phyloP scores from a whole-genome alignment of 2,797 vertebrate genomes.

The Dryobates pubescens region DNA sequence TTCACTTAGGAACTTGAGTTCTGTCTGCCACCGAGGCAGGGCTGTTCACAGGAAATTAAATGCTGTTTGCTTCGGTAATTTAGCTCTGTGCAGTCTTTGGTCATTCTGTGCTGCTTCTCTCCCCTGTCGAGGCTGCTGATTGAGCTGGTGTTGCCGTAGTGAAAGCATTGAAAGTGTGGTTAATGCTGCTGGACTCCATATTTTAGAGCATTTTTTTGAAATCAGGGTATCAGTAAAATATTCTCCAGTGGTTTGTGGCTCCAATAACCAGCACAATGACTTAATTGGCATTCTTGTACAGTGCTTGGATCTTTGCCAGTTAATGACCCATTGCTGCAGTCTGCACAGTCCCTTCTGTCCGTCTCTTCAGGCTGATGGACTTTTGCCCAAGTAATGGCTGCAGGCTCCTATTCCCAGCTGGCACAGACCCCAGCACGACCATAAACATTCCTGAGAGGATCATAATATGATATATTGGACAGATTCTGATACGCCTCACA shows the following conservation, averaged over 20 bases:
- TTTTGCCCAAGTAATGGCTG: conserved; percentile 48
- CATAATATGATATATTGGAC: conserved; percentile 23
- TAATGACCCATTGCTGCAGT: conserved; percentile 51
- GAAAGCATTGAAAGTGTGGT: neutral
- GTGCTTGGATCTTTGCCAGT: conserved; percentile 35
- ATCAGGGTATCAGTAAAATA: neutral
- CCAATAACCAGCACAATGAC: neutral
- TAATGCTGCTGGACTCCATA: conserved; percentile 20
- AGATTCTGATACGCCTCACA: neutral
- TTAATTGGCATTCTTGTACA: conserved; percentile 55
- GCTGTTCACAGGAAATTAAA: neutral
- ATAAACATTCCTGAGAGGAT: conserved; percentile 49
- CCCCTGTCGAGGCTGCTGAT: conserved; percentile 6
- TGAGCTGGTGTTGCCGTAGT: conserved; percentile 22
- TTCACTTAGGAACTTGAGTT: neutral
- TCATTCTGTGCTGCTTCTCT: neutral
- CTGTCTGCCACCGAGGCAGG: accelerated
- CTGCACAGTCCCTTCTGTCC: conserved; percentile 32
- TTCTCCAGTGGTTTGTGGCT: neutral
- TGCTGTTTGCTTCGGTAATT: conserved; percentile 20
- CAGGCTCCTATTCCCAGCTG: conserved; percentile 43
- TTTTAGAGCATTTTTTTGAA: conserved; percentile 39
- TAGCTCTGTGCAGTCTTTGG: neutral
- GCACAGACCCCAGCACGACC: neutral
- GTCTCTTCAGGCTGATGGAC: neutral